Percentiles rank a stretch among this genome's conserved stretches.
phyloP scores from a whole-genome alignment of 2,113 vertebrate genomes.

The Saguinus imperator region DNA sequence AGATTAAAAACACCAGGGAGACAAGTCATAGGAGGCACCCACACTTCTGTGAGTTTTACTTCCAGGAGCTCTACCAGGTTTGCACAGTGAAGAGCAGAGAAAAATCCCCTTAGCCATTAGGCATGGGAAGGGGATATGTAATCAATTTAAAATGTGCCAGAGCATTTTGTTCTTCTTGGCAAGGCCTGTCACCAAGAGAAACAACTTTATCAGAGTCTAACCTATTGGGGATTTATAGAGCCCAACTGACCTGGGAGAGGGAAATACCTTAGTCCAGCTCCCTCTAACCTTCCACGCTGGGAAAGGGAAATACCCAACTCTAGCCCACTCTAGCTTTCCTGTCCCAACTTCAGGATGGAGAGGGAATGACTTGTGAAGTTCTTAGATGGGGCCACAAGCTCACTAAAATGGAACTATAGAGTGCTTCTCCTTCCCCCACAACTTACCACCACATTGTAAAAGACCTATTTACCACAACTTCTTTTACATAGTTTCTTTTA shows the following conservation, averaged over 20 bases:
- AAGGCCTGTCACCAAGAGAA: background rate
- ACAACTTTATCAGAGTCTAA: background rate
- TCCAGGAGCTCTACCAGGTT: background rate
- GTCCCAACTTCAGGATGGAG: rapidly evolving
- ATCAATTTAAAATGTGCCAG: background rate
- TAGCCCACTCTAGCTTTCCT: background rate
- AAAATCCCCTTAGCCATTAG: background rate
- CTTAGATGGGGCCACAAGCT: background rate
- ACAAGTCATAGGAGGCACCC: background rate
- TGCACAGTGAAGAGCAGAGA: background rate
- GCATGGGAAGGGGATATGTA: background rate
- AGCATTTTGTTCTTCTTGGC: background rate
- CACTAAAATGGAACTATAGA: background rate
- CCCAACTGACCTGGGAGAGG: background rate
- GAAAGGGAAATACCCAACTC: background rate
- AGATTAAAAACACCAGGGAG: background rate
- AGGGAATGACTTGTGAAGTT: background rate
- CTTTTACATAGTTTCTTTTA: background rate
- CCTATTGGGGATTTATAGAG: background rate
- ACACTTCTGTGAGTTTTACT: background rate
- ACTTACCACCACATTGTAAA: background rate
- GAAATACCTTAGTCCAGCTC: background rate
- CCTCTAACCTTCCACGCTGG: background rate
- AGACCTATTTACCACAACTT: background rate
- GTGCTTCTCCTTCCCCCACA: background rate